Base-by-base conservation (phyloP, 1,140 invertebrate genomes). In the Drosophila bifasciata region DNA sequence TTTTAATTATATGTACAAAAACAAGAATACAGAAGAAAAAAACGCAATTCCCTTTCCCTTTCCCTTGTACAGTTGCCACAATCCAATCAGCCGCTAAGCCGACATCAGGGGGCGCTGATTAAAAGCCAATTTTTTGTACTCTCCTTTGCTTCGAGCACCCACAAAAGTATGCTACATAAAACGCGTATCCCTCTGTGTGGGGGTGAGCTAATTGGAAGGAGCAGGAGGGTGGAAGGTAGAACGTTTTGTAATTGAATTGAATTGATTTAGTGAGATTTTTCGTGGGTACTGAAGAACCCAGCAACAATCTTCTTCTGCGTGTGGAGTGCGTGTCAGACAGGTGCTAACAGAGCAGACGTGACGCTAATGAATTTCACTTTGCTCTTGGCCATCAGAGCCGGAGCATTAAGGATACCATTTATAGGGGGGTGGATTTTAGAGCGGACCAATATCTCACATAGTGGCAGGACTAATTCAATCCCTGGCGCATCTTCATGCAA, bases 81-180 rank as follows among this genome's bases (percentile, higher is more conserved):
- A 89, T 83, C 83, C 84, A 86, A 86, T 88, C 83, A 86, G 59
- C 70, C 59, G 71, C 75, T 76, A 86, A 85, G 77, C 74, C 64
- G 61, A 57, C 62, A 62, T 68, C 62, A 13, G 63, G 15, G 19
- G 40, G 56, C 70, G 46, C 67, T 79, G 79, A 83, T 83, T 78
- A 84, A 81, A 84, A 77, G 63, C 55, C 74, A 75, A 70, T 62
- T 76, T 59, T 80, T 77, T 41, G 59, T 61, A 41, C 49, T 59
- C 25, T 44, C 25, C n/a, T 57, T n/a, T 3, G 23, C 46, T n/a
- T 13, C 23, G 43, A 45, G 41, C 56, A 39, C 51, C 32, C 48
- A 45, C 55, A 66, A 61, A 70, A 66, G 77, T 80, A 66, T 81
- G 67, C 66, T 51, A 56, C 46, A 71, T 41, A 75, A 77, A 71